phyloP scores from a whole-genome alignment of 37 sponge, comb jelly and placozoan species.

The Eunapius fragilis region DNA sequence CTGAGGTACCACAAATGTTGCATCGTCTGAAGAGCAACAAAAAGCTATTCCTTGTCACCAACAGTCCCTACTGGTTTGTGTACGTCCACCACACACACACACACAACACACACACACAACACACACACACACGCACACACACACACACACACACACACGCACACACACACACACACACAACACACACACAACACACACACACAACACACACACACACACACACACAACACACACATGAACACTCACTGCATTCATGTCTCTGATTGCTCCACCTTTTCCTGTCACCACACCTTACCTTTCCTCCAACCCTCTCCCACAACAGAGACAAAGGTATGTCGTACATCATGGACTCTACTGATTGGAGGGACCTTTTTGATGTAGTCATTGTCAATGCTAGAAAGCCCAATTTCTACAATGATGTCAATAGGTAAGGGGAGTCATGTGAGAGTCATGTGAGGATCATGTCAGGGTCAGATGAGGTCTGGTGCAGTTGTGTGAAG shows the following conservation, averaged over 20 bases:
- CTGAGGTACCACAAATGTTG: constrained; percentile 51
- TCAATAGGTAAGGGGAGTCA: constrained; percentile 32
- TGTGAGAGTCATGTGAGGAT: not conserved
- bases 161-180: not conserved
- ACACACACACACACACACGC: not conserved
- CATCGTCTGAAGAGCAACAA: constrained; percentile 76
- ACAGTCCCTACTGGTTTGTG: constrained; percentile 90
- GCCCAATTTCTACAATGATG: constrained; percentile 80
- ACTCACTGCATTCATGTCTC: too few relatives aligned
- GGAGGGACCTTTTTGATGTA: constrained; percentile 92
- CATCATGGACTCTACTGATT: constrained; percentile 64
- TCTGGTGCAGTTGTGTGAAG: too few relatives aligned
- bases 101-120: not conserved
- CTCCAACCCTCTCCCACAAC: not conserved
- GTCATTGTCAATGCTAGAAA: constrained; percentile 82
- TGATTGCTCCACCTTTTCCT: too few relatives aligned
- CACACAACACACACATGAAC: too few relatives aligned
- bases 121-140: not conserved
- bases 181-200: too few relatives aligned
- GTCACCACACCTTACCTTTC: too few relatives aligned
- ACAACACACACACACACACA: too few relatives aligned
- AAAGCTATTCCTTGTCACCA: constrained; percentile 91
- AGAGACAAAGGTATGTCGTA: constrained; percentile 84
- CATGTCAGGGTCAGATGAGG: not conserved
- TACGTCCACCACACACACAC: constrained; percentile 41